Evolutionary conservation across 2,113 vertebrate genomes (phyloP).

Genomic region (Melozone crissalis): DNA sequence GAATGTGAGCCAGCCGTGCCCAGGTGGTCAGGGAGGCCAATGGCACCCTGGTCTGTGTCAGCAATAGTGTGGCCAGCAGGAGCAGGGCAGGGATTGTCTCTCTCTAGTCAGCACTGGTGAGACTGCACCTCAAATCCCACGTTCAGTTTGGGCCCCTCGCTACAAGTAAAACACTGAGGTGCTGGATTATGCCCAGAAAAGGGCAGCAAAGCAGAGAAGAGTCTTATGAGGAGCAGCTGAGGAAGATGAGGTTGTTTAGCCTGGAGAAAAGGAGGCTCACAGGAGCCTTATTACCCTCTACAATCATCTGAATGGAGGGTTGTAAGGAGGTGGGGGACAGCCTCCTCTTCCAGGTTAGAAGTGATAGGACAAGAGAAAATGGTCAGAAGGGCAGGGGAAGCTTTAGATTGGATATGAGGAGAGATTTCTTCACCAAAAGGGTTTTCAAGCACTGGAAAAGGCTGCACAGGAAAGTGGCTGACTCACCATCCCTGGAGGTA

Average conservation of each 20-base stretch:
- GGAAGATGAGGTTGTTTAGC: neutral
- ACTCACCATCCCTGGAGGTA: neutral
- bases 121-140: neutral
- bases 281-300: neutral
- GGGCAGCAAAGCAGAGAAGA: neutral
- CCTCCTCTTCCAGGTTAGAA: neutral
- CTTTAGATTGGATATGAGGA: neutral
- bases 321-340: neutral
- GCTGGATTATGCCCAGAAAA: rapidly evolving
- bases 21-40: neutral
- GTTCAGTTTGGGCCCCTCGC: neutral
- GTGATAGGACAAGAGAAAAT: neutral
- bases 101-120: neutral
- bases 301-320: neutral
- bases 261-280: neutral
- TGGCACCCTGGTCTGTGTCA: neutral
- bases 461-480: neutral
- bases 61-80: neutral
- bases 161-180: neutral
- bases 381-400: neutral
- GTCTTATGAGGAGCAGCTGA: neutral
- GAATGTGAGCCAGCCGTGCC: neutral
- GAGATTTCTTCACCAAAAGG: neutral
- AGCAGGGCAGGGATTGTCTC: neutral
- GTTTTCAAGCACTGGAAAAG: neutral